A percentile compares a stretch with the other conserved stretches of the same genome.
Conservation (phyloP, 2,888 invertebrate genomes). For the Tinea trinotella region DNA sequence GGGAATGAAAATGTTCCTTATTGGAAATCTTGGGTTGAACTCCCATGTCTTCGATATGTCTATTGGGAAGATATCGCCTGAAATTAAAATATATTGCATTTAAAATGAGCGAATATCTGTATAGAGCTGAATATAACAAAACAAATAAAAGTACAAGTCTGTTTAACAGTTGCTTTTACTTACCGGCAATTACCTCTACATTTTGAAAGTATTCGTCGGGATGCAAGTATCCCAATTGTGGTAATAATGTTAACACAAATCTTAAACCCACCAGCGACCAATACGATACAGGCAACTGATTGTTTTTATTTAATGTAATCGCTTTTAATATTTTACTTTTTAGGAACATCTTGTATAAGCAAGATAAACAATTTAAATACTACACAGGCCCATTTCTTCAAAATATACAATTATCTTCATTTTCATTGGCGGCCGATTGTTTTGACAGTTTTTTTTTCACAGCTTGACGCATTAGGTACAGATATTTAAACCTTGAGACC, state of each 20-base stretch:
- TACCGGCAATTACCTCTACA: constrained; percentile 90
- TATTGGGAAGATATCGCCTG: constrained; percentile 87
- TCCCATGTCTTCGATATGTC: constrained; percentile 91
- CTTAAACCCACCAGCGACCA: constrained; percentile 76
- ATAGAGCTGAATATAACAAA: not conserved
- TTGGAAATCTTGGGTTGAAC: constrained; percentile 86
- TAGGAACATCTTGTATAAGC: constrained; percentile 3
- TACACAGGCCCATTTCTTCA: too few relatives aligned
- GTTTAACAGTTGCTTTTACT: constrained; percentile 22
- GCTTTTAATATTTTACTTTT: not conserved
- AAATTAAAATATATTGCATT: constrained; percentile 11
- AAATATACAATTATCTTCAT: too few relatives aligned
- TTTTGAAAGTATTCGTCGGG: constrained; percentile 98
- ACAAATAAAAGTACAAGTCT: not conserved
- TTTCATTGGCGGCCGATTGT: too few relatives aligned
- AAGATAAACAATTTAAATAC: too few relatives aligned
- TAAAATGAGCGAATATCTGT: not conserved
- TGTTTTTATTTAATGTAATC: not conserved
- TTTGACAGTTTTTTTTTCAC: too few relatives aligned
- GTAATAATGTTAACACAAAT: constrained; percentile 79
- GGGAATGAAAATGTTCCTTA: constrained; percentile 86
- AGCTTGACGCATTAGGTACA: too few relatives aligned
- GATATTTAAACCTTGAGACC: too few relatives aligned
- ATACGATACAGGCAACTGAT: constrained; percentile 63
- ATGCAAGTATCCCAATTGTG: constrained; percentile 94